These are phyloP conservation scores for Neodiprion fabricii DNA, from an alignment of 1,140 invertebrate genomes.

Conservation along the genomic window DNA sequence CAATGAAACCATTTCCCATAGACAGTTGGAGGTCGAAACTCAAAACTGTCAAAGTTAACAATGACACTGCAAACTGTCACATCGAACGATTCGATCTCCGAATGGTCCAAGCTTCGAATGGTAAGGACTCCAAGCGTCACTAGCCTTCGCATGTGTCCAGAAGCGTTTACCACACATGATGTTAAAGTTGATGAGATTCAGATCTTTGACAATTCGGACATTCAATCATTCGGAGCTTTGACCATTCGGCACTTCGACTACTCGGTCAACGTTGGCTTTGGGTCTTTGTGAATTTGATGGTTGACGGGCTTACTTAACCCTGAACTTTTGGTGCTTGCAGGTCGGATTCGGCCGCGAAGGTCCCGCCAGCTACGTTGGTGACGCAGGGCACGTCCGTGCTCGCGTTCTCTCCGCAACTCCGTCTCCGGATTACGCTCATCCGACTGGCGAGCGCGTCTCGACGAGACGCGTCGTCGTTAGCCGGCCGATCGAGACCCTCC, in stretches of 20 bases:
- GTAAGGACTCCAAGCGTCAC: too few species aligned
- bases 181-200: too few species aligned
- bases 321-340: constrained; percentile 24
- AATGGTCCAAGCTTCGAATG: not conserved
- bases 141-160: too few species aligned
- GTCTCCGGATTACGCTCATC: constrained; percentile 59
- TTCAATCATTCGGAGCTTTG: too few species aligned
- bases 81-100: not conserved
- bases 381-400: constrained; percentile 54
- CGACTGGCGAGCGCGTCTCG: constrained; percentile 65
- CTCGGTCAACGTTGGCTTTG: not conserved
- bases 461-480: constrained; percentile 69
- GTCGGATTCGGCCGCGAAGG: constrained; percentile 53
- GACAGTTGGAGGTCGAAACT: not conserved
- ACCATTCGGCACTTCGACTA: not conserved
- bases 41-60: constrained; percentile 7
- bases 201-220: too few species aligned
- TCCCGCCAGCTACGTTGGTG: constrained; percentile 39
- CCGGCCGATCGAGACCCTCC: constrained; percentile 68
- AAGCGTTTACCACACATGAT: not conserved
- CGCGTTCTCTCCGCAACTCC: constrained; percentile 67
- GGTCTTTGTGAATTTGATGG: not conserved
- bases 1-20: not conserved
- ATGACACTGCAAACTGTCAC: not conserved
- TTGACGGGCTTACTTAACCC: too few species aligned